Evolutionary conservation across 2,888 invertebrate genomes (phyloP), one percentile per base, ranked within the genome.

Genomic region (Andricus curvator): DNA sequence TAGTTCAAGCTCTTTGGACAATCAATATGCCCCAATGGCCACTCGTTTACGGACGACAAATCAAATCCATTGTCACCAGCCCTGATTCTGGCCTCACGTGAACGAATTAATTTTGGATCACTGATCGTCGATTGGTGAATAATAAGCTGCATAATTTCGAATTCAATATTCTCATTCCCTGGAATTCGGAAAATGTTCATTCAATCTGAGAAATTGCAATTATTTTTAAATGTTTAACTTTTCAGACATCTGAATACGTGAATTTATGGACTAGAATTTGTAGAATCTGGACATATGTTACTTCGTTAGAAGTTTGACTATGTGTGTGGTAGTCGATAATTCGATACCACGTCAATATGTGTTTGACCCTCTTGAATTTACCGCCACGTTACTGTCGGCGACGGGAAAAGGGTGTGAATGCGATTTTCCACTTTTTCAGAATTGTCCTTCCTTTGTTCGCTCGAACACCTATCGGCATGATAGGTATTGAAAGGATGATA

Each of bases 391-490:
- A 51, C 44, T 65, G 48, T 15, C 51, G 44, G 66, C 17, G 25
- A 51, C n/a, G 25, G 64, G 77, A 80, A 80, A 80, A 78, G 82
- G 80, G 77, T 80, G 64, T 67, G 66, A 79, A 67, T 68, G 41
- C 65, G 78, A 76, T 80, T 78, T 82, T 80, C 33, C 80, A 78
- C 68, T 78, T 78, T 82, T 82, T 68, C 51, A 77, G 74, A 80
- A 82, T 80, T 80, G 66, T 68, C 29, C 80, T 37, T 65, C 77
- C 66, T 77, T 82, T 82, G 78, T 82, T 37, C 62, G 25, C 44
- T 25, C 37, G 17, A 78, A 70, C 67, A 78, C 76, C 76, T 51
- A 29, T 74, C 56, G 29, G 48, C 13, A 51, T 51, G 70, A 56
- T 74, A 56, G 29, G 29, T 51, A 56, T 56, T 74, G 33, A 74